Evolutionary conservation across 53 echinoderm and acorn worm genomes (phyloP).

Genomic region (Paracentrotus lividus): DNA sequence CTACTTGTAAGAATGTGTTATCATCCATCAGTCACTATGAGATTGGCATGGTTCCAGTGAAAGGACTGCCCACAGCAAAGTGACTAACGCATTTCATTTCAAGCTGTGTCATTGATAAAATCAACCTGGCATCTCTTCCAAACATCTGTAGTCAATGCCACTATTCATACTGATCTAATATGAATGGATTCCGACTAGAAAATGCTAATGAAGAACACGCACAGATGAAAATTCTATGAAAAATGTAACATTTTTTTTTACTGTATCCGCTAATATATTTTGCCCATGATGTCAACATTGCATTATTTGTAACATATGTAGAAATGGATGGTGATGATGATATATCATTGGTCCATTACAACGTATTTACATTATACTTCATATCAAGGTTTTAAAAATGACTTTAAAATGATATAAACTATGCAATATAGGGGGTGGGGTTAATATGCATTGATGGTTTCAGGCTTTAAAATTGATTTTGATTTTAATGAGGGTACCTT

Average conservation of each 20-base stretch:
- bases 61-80: background rate
- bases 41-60: conserved; percentile 31
- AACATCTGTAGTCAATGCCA: conserved; percentile 16
- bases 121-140: conserved; percentile 21
- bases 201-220: background rate
- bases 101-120: conserved; percentile 47
- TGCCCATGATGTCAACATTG: background rate
- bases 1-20: conserved; percentile 13
- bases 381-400: background rate
- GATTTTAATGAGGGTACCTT: too few species aligned
- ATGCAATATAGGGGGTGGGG: too few species aligned
- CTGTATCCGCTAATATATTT: background rate
- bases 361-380: background rate
- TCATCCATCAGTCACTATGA: conserved; percentile 19
- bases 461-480: too few species aligned
- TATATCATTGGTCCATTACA: background rate
- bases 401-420: too few species aligned
- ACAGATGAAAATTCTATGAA: background rate
- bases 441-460: too few species aligned
- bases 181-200: background rate
- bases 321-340: background rate
- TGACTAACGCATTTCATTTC: conserved; percentile 37
- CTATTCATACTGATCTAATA: conserved; percentile 4
- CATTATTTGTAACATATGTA: background rate
- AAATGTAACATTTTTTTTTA: background rate